Evolutionary conservation across 37 sponge, comb jelly and placozoan genomes (phyloP).

Genomic region (Corticium candelabrum): DNA sequence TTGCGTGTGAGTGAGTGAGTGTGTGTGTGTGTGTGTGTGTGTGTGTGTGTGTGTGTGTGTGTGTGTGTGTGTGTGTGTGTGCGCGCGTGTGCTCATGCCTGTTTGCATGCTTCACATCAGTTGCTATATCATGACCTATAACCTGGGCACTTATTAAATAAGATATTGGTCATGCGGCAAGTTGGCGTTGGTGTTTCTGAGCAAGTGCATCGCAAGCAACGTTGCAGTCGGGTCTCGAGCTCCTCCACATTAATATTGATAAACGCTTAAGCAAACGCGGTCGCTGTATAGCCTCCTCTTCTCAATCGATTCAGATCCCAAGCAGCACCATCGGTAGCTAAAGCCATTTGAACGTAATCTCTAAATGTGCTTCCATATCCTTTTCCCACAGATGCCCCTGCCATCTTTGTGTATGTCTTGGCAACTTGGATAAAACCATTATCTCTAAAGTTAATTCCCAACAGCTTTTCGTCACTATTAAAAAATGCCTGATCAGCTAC

Average conservation of each 20-base stretch:
- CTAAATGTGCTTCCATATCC: too few relatives aligned
- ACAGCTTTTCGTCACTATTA: neutral
- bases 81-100: neutral
- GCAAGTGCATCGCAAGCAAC: neutral
- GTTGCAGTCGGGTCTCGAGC: neutral
- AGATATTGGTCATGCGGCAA: too few relatives aligned
- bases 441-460: neutral
- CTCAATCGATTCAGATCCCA: neutral
- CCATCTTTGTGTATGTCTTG: too few relatives aligned
- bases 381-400: too few relatives aligned
- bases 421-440: neutral
- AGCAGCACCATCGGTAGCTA: neutral
- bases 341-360: neutral
- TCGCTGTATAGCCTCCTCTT: neutral
- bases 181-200: too few relatives aligned
- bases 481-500: constrained; percentile 44
- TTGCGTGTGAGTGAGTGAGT: neutral
- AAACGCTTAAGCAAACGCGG: constrained; percentile 61
- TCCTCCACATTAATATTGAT: constrained; percentile 48
- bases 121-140: neutral
- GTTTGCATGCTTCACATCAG: too few relatives aligned
- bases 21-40: constrained; percentile 7
- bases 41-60: constrained; percentile 9
- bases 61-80: neutral
- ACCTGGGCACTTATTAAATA: too few relatives aligned